phyloP scores from a whole-genome alignment of 2,113 vertebrate genomes.

The Thunnus maccoyii region DNA sequence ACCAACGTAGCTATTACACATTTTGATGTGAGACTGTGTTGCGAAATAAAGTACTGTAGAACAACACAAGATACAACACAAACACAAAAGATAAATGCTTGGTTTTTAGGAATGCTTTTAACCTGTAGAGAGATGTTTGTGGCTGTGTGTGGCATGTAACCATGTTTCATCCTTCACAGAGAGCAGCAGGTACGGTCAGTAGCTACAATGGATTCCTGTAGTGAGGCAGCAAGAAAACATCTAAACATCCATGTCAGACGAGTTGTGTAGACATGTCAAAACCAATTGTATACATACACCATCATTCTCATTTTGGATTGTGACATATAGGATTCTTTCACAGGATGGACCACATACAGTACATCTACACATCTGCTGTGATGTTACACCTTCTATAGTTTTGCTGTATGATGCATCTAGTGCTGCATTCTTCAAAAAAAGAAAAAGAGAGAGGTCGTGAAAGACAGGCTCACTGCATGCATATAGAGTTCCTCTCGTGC shows the following conservation, averaged over 20 bases:
- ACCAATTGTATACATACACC: too few species aligned
- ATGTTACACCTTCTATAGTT: background rate
- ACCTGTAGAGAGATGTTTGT: too few species aligned
- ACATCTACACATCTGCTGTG: background rate
- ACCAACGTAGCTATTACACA: too few species aligned
- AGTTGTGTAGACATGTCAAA: background rate
- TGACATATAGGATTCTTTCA: background rate
- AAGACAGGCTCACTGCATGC: background rate
- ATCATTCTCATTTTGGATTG: background rate
- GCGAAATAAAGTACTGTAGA: too few species aligned
- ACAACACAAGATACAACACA: too few species aligned
- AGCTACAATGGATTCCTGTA: background rate
- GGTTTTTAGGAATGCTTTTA: too few species aligned
- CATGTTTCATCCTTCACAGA: too few species aligned
- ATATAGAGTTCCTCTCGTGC: background rate
- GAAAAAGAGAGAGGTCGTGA: background rate
- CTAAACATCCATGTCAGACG: too few species aligned
- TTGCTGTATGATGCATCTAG: background rate
- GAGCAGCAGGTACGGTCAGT: background rate
- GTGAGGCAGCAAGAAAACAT: background rate
- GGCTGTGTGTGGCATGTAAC: too few species aligned
- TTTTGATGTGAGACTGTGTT: too few species aligned
- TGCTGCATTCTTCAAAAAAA: constrained; percentile 1
- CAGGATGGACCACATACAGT: background rate
- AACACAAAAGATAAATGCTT: too few species aligned